Evolutionary conservation across 2,888 invertebrate genomes (phyloP), one percentile per base, ranked within the genome.

Genomic region (Synanthedon formicaeformis): DNA sequence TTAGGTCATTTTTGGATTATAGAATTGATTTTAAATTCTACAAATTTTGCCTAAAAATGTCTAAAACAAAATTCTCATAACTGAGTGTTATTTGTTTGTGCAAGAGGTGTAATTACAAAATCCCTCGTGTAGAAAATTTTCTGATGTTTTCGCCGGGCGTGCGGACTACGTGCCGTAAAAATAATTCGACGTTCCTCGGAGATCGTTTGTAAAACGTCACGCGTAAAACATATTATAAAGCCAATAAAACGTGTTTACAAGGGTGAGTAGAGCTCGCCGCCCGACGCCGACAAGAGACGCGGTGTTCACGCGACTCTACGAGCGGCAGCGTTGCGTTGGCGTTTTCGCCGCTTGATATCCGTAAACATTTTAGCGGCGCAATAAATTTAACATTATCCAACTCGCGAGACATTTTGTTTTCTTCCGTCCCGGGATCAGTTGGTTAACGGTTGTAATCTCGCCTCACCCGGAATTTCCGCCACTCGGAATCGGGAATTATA

Each of bases 161-260:
- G 71, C 71, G 73, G 34, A 77, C 78, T 81, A 82, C 83, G 83
- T 85, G 83, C 81, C 79, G 83, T 83, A 85, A 84, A 85, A 86
- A 86, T 83, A 81, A 86, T 85, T 85, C 85, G 83, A 75, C 78
- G 78, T 75, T 85, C 80, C 75, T 78, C 79, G 58, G 80, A 82
- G 86, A 87, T 86, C 86, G 87, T 86, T 86, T 86, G 85, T 87
- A 84, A 87, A 87, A 85, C 85, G 85, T 87, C 86, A 86, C 86
- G 85, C 85, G 86, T 87, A 85, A 85, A 87, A 86, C 87, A 86
- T 87, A 86, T 87, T 86, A 86, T 86, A 87, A 87, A 86, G 84
- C 86, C 86, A 86, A 86, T 87, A 87, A 87, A 87, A 85, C 84
- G 86, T 85, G 87, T 87, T 87, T 86, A 87, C 85, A 86, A 83